phyloP scores from a whole-genome alignment of 2,797 vertebrate genomes.

The Danionella dracula region DNA sequence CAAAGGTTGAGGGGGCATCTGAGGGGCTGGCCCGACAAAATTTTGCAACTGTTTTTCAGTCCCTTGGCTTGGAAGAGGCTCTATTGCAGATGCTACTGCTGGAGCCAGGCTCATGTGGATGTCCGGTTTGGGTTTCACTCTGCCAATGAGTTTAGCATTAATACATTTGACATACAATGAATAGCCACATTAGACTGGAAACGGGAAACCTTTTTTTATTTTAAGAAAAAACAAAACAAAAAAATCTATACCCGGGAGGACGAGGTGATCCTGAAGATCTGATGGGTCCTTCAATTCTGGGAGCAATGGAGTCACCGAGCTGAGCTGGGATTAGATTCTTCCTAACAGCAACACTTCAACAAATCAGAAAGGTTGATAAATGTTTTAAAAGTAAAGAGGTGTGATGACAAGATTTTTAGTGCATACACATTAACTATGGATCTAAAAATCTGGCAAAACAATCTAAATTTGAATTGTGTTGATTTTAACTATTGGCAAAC shows the following conservation, averaged over 20 bases:
- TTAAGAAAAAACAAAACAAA: too few relatives aligned
- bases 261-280: constrained; percentile 87
- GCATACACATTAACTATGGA: too few relatives aligned
- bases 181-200: neutral
- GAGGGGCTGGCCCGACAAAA: constrained; percentile 66
- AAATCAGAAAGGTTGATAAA: neutral
- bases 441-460: too few relatives aligned
- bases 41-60: constrained; percentile 73
- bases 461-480: too few relatives aligned
- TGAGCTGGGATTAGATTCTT: constrained; percentile 91
- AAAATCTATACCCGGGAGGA: constrained; percentile 79
- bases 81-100: constrained; percentile 78
- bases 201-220: too few relatives aligned
- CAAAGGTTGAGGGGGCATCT: constrained; percentile 80
- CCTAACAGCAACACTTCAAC: constrained; percentile 71
- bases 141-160: constrained; percentile 43
- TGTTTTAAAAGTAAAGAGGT: too few relatives aligned
- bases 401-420: too few relatives aligned
- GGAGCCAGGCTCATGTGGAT: constrained; percentile 84
- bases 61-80: constrained; percentile 77
- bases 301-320: constrained; percentile 73
- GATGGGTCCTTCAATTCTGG: constrained; percentile 79
- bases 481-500: too few relatives aligned
- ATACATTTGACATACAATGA: neutral
- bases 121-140: constrained; percentile 90